phyloP scores from a whole-genome alignment of 2,888 invertebrate species.

The Imbricaverruca yamaguchii region DNA sequence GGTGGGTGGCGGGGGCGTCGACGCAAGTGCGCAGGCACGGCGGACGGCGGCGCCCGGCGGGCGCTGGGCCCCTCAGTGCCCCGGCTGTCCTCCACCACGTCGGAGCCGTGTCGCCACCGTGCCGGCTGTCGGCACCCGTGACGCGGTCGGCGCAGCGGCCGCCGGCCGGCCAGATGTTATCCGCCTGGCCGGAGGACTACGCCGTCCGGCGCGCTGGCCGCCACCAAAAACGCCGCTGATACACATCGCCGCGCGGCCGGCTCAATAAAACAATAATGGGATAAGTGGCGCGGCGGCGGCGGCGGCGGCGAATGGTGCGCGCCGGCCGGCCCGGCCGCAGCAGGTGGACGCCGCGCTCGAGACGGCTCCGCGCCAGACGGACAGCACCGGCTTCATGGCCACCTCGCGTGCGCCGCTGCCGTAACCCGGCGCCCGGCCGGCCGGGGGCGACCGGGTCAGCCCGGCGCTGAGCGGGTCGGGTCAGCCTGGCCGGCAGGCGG shows the following conservation, averaged over 20 bases:
- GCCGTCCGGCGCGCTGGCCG: neutral
- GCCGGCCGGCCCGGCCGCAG: too few relatives aligned
- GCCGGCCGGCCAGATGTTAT: neutral
- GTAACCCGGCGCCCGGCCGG: neutral
- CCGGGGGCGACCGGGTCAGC: too few relatives aligned
- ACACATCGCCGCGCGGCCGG: neutral
- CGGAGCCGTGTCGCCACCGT: too few relatives aligned
- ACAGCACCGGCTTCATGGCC: neutral
- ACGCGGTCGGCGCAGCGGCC: neutral
- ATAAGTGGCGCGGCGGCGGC: neutral
- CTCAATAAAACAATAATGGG: conserved; percentile 21
- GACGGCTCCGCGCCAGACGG: neutral
- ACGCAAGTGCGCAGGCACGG: neutral
- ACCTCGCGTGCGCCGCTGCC: neutral
- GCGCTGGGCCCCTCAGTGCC: too few relatives aligned
- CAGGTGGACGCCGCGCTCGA: neutral
- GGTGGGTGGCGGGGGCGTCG: neutral
- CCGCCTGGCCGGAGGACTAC: neutral
- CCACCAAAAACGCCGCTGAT: neutral
- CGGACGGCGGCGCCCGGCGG: neutral
- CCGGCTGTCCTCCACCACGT: too few relatives aligned
- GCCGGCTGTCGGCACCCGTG: neutral
- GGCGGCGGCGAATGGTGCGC: neutral
- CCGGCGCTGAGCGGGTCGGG: too few relatives aligned
- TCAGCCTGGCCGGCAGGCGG: too few relatives aligned